A percentile compares a stretch with the other conserved stretches of the same genome.
Evolutionary conservation across 2,797 vertebrate genomes (phyloP).

Genomic region (Scleropages formosus): DNA sequence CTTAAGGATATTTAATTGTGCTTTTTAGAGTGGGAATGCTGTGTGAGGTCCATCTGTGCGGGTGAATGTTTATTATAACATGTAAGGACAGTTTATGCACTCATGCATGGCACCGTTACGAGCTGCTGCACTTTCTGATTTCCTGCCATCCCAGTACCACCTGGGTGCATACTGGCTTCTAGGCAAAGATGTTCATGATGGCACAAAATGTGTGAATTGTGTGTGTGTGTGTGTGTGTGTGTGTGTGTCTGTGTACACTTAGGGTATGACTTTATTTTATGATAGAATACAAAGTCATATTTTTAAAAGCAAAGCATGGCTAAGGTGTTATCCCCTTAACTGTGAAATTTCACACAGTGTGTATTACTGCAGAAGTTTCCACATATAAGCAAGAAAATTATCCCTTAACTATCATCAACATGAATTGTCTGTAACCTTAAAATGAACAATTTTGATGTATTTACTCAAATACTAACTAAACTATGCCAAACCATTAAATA

Average conservation of each 20-base stretch:
- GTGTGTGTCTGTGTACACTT: background rate
- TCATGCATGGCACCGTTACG: constrained; percentile 25
- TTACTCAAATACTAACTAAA: background rate
- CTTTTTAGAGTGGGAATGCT: constrained; percentile 10
- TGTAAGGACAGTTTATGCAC: constrained; percentile 25
- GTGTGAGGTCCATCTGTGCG: constrained; percentile 29
- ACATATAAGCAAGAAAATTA: too few species aligned
- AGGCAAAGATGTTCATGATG: constrained; percentile 22
- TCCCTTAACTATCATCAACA: background rate
- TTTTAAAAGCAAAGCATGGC: too few species aligned
- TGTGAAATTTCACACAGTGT: too few species aligned
- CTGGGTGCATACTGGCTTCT: constrained; percentile 14
- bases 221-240: background rate
- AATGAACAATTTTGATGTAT: background rate
- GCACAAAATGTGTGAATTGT: background rate
- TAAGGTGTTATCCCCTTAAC: too few species aligned
- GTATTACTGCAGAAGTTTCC: too few species aligned
- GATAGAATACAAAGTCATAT: background rate
- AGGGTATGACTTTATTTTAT: background rate
- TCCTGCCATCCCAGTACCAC: constrained; percentile 11
- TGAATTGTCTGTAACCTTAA: background rate
- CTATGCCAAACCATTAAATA: background rate
- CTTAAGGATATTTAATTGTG: constrained; percentile 12
- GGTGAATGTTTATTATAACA: constrained; percentile 25
- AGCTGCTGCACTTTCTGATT: constrained; percentile 15